Conservation (phyloP, 2,113 vertebrate species). For the Actinemys pallida region DNA sequence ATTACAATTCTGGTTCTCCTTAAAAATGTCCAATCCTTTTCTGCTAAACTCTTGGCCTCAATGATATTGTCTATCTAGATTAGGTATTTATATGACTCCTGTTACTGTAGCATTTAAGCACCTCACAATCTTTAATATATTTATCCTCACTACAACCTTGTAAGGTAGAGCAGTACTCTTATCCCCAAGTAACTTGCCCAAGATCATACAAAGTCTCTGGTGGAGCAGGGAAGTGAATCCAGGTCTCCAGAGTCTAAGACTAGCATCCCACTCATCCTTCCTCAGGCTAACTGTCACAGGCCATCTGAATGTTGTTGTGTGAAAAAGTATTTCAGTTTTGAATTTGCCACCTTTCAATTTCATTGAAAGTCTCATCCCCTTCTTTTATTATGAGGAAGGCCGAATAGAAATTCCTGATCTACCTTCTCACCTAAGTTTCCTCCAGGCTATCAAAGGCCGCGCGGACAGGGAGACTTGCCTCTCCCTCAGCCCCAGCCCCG, state of each 20-base stretch:
- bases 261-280: background rate
- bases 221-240: background rate
- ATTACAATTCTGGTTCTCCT: conserved; percentile 3
- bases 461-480: too few relatives aligned
- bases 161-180: background rate
- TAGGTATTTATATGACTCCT: background rate
- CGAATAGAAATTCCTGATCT: background rate
- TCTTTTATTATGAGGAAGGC: background rate
- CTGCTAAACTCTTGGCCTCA: background rate
- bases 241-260: too few relatives aligned
- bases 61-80: background rate
- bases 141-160: background rate
- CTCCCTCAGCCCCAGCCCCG: too few relatives aligned
- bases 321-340: background rate
- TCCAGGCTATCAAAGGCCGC: too few relatives aligned
- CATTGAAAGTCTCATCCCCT: background rate
- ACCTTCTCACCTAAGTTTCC: background rate
- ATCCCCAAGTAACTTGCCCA: too few relatives aligned
- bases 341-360: background rate
- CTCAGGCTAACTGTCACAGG: too few relatives aligned
- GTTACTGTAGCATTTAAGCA: background rate
- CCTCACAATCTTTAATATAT: background rate
- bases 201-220: too few relatives aligned
- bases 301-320: background rate
- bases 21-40: background rate